Conservation (phyloP, 1,140 invertebrate genomes). For the Drosophila bocqueti region DNA sequence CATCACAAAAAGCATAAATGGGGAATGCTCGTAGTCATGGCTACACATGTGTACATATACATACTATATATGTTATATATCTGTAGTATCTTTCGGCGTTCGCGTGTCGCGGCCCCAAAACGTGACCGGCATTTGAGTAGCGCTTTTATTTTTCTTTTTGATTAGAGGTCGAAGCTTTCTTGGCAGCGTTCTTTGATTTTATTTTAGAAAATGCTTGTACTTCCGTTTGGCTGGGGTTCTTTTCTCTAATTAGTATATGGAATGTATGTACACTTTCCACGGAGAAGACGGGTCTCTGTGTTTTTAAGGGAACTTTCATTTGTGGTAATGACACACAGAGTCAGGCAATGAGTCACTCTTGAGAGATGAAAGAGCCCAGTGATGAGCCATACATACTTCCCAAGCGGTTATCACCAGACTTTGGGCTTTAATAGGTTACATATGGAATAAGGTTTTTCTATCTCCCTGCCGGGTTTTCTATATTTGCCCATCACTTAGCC, state of each 20-base stretch:
- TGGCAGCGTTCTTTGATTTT: constrained; percentile 18
- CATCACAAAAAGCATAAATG: constrained; percentile 28
- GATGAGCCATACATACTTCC: constrained; percentile 7
- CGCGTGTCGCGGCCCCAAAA: constrained; percentile 57
- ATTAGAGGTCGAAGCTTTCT: constrained; percentile 41
- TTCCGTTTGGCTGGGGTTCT: constrained; percentile 35
- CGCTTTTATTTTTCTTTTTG: constrained; percentile 14
- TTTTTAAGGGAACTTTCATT: constrained; percentile 30
- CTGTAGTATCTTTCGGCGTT: constrained; percentile 24
- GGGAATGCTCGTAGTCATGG: constrained; percentile 23
- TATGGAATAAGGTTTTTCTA: neutral
- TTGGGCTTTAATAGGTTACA: neutral
- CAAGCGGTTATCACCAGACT: neutral
- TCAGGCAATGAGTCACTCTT: constrained; percentile 11
- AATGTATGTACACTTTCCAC: constrained; percentile 24
- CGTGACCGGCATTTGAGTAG: constrained; percentile 60
- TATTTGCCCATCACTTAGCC: constrained; percentile 14
- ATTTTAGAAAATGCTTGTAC: constrained; percentile 36
- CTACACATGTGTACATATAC: constrained; percentile 15
- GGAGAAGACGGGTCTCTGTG: constrained; percentile 1
- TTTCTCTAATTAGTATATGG: constrained; percentile 31
- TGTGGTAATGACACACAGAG: constrained; percentile 26
- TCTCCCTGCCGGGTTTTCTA: neutral
- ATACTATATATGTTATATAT: constrained; percentile 1
- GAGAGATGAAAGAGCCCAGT: constrained; percentile 8